These are phyloP conservation scores for Dipodomys stephensi DNA, from an alignment of 2,113 vertebrate genomes.

Conservation along the genomic window DNA sequence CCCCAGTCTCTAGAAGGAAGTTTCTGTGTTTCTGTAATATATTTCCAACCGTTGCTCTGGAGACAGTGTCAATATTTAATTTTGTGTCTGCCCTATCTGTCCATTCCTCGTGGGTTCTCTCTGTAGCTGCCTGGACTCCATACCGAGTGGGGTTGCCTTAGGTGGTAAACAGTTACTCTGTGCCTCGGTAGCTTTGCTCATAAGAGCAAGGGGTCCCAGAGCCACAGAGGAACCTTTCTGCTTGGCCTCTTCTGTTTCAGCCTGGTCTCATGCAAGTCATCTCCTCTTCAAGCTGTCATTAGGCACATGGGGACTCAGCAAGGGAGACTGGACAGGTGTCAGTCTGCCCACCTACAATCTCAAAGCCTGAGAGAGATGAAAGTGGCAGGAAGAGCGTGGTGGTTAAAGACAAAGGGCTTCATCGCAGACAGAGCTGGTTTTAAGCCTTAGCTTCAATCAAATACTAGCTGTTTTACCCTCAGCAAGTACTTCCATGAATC, in stretches of 20 bases:
- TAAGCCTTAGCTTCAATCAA: constrained; percentile 16
- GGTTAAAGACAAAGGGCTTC: not conserved
- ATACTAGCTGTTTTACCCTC: constrained; percentile 7
- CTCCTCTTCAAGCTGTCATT: constrained; percentile 1
- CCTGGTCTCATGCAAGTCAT: not conserved
- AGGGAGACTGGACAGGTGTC: not conserved
- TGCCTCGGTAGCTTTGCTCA: not conserved
- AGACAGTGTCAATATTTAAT: constrained; percentile 66
- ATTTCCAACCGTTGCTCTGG: constrained; percentile 59
- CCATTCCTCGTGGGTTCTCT: not conserved
- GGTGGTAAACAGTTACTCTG: not conserved
- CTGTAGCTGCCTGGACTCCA: constrained; percentile 22
- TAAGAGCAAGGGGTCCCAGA: not conserved
- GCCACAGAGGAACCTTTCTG: not conserved
- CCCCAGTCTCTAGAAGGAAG: constrained; percentile 40
- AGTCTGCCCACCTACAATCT: not conserved
- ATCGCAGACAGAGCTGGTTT: not conserved
- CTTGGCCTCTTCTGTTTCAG: not conserved
- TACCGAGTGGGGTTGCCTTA: not conserved
- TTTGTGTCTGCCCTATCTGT: not conserved
- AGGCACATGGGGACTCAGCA: not conserved
- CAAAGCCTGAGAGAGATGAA: constrained; percentile 23
- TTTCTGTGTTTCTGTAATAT: not conserved
- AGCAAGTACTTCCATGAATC: not conserved
- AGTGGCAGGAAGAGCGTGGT: not conserved